Conservation (phyloP, 2,888 invertebrate species). For the Podotricha telesiphe region DNA sequence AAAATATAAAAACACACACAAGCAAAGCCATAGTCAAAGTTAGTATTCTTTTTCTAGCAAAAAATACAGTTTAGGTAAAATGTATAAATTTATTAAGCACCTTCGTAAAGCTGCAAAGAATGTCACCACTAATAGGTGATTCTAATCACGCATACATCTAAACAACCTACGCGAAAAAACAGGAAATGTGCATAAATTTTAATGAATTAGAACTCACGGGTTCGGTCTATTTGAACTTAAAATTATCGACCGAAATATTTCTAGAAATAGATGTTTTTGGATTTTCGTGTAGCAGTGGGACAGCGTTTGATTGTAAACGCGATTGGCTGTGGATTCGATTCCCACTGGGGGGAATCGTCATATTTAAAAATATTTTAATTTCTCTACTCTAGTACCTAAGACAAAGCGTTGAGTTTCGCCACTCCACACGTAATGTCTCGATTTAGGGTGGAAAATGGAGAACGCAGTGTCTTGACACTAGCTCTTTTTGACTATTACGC, state of each 20-base stretch:
- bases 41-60: background rate
- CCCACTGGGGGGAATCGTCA: too few relatives aligned
- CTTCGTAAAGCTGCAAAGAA: slow-evolving; percentile 24
- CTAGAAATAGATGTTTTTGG: background rate
- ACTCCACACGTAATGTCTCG: too few relatives aligned
- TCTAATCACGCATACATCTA: slow-evolving; percentile 36
- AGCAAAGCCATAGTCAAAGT: background rate
- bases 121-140: slow-evolving; percentile 28
- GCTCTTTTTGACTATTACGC: too few relatives aligned
- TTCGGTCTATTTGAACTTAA: slow-evolving; percentile 26
- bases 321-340: too few relatives aligned
- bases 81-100: background rate
- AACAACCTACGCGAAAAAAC: slow-evolving; percentile 42
- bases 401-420: too few relatives aligned
- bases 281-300: too few relatives aligned
- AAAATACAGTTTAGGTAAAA: background rate
- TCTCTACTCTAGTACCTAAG: too few relatives aligned
- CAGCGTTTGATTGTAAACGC: too few relatives aligned
- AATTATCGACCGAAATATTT: slow-evolving; percentile 6
- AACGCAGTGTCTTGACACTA: too few relatives aligned
- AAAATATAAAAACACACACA: too few relatives aligned
- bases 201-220: slow-evolving; percentile 38
- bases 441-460: too few relatives aligned
- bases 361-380: too few relatives aligned
- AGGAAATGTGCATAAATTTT: slow-evolving; percentile 43